Conservation (phyloP, 2,797 vertebrate species). For the Poecilia picta region DNA sequence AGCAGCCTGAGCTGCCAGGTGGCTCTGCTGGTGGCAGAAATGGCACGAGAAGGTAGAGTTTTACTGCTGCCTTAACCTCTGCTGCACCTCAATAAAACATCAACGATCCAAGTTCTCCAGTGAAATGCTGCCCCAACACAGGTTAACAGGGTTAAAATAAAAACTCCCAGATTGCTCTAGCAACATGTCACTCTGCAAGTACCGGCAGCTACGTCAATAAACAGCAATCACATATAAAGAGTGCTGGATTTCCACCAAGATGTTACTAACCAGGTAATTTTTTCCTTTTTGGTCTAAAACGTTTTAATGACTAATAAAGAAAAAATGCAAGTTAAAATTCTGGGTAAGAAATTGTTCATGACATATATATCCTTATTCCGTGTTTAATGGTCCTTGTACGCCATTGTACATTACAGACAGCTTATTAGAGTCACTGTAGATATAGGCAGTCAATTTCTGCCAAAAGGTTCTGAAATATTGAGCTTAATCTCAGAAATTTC, state of each 20-base stretch:
- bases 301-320: neutral
- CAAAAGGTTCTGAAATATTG: too few species aligned
- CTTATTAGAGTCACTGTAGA: too few species aligned
- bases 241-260: neutral
- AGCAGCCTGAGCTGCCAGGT: slow-evolving; percentile 80
- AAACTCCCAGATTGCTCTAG: neutral
- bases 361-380: neutral
- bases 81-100: neutral
- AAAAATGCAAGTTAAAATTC: neutral
- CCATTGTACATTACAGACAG: too few species aligned
- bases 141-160: neutral
- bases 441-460: too few species aligned
- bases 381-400: too few species aligned
- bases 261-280: neutral
- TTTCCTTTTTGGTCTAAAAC: neutral
- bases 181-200: too few species aligned
- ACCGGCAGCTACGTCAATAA: neutral
- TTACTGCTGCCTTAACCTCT: too few species aligned
- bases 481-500: too few species aligned
- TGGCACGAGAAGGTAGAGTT: slow-evolving; percentile 85
- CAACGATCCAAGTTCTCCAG: neutral
- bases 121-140: neutral
- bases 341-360: neutral
- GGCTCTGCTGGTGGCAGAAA: slow-evolving; percentile 86
- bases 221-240: neutral